A percentile compares a stretch with the other conserved stretches of the same genome.
phyloP scores from a whole-genome alignment of 2,888 invertebrate genomes.

The Thera britannica region DNA sequence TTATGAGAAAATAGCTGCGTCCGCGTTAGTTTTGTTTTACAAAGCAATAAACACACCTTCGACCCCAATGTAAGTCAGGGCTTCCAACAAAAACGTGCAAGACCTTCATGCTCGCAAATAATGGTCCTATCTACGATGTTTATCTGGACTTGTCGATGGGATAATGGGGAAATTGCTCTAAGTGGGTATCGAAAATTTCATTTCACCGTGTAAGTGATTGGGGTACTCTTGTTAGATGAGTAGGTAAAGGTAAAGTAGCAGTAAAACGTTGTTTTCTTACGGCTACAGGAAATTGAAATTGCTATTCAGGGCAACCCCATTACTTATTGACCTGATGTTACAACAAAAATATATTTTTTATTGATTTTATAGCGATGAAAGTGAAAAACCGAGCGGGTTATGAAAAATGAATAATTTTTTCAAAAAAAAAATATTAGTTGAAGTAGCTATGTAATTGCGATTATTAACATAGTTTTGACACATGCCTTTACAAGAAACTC shows the following conservation, averaged over 20 bases:
- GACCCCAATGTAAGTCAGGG: not conserved
- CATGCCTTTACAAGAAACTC: too few relatives aligned
- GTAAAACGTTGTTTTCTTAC: not conserved
- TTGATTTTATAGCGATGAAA: too few relatives aligned
- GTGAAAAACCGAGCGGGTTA: too few relatives aligned
- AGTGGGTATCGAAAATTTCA: slow-evolving; percentile 24
- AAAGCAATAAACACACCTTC: not conserved
- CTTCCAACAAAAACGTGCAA: not conserved
- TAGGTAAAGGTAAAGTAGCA: too few relatives aligned
- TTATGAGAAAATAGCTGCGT: too few relatives aligned
- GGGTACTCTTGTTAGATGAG: slow-evolving; percentile 3
- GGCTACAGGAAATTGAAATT: not conserved
- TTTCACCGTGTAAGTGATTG: slow-evolving; percentile 16
- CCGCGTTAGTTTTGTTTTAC: not conserved
- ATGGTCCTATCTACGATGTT: slow-evolving; percentile 15
- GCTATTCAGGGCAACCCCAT: not conserved
- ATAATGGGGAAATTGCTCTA: slow-evolving; percentile 23
- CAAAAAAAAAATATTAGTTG: too few relatives aligned
- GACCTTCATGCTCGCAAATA: slow-evolving; percentile 6
- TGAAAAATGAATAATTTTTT: too few relatives aligned
- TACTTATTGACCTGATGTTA: not conserved
- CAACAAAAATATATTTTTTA: not conserved
- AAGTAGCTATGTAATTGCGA: too few relatives aligned
- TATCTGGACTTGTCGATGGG: slow-evolving; percentile 15
- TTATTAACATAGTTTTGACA: too few relatives aligned